Base-by-base conservation (phyloP, 2,113 vertebrate species). In the Tautogolabrus adspersus region DNA sequence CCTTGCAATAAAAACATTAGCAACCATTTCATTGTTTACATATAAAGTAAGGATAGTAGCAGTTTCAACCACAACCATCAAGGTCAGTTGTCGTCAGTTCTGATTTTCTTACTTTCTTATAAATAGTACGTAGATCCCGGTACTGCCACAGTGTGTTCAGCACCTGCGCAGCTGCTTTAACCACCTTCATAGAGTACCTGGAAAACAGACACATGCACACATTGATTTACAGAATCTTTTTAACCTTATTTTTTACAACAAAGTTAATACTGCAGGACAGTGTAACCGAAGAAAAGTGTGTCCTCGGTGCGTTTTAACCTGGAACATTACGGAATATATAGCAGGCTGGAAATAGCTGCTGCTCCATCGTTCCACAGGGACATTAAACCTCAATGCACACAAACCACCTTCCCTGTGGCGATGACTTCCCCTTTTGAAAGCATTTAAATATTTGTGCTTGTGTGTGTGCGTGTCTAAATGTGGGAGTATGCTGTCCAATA, bases 111-210 rank as follows among this genome's bases (percentile, higher is more conserved):
- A 99, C 98, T 94, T 99, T 99, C 91, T 99, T 99, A 86, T 99
- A 99, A 92, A 99, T 98, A 92, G 96, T 96, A 13, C 98, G 96
- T 72, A 99, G 97, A 84, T 99, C 98, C 86, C 96, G 92, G 90
- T 99, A 99, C 91, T 97, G 98, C 98, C 98, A 99, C 67, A 99
- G 91, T 0, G 97, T 98, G 82, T 97, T 99, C 92, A 99, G 94
- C 30, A 99, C 98, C 91, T 99, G 98, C 85, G 98, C 97, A 0
- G 98, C 96, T 1, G 97, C 97, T 89, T 99, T 99, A 64, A 99
- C 97, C 85, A 99, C 98, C 85, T 99, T 99, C 92, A 98, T 90
- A 0, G 98, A 98, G 12, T 96, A 99, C 75, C 98, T 99, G 85
- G 10, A 82, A 70, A 74, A 80, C 60, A 71, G 16, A 69, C 12